phyloP scores from a whole-genome alignment of 2,113 vertebrate genomes.

The Pristiophorus japonicus region DNA sequence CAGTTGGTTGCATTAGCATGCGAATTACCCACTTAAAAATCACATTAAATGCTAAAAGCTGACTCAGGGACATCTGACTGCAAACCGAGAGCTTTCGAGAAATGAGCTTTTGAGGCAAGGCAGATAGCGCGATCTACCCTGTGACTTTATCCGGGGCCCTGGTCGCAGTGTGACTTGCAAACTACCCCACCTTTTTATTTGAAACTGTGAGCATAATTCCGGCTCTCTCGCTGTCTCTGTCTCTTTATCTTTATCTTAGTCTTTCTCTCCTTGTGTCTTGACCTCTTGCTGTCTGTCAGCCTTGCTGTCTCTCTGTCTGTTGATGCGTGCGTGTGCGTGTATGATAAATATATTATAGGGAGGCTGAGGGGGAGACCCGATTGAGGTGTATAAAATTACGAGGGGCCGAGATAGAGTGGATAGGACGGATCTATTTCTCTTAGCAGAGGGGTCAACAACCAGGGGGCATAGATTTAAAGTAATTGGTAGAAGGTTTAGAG shows the following conservation, averaged over 20 bases:
- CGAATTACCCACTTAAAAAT: not conserved
- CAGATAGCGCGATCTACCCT: not conserved
- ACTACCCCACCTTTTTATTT: not conserved
- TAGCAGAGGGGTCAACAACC: no score
- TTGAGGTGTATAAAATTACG: no score
- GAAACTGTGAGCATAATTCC: not conserved
- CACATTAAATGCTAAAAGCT: not conserved
- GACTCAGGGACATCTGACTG: conserved; percentile 6
- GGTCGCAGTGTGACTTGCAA: not conserved
- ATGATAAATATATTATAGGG: not conserved
- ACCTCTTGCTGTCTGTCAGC: not conserved
- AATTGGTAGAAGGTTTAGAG: no score
- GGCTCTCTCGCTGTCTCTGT: not conserved
- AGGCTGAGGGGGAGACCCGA: no score
- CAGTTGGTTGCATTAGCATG: conserved; percentile 8
- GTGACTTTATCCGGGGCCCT: not conserved
- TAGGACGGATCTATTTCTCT: no score
- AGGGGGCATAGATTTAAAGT: no score
- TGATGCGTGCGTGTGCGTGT: not conserved
- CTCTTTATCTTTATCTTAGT: no score
- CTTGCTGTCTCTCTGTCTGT: not conserved
- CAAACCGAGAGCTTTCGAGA: not conserved
- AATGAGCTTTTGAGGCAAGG: not conserved
- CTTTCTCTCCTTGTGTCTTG: not conserved
- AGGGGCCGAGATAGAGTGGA: no score